Evolutionary conservation across 2,888 invertebrate species (phyloP).

Genomic region (Zaprionus bogoriensis): DNA sequence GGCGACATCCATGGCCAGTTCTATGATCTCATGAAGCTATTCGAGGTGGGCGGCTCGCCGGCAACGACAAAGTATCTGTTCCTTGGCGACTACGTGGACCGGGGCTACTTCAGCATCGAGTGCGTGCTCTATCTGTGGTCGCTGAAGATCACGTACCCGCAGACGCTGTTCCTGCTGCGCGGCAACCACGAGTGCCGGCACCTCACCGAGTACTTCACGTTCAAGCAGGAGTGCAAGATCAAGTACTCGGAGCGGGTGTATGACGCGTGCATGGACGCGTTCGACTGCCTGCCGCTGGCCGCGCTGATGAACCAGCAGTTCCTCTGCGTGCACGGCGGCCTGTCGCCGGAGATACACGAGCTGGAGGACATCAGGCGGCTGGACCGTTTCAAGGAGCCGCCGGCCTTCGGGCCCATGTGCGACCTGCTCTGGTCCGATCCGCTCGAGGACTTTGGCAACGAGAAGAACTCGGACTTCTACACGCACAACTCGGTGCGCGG

Average conservation of each 20-base stretch:
- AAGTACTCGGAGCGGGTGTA: constrained; percentile 99
- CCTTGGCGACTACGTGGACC: constrained; percentile 99
- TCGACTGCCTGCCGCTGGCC: constrained; percentile 99
- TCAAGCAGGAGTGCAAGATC: constrained; percentile 99
- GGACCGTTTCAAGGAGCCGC: constrained; percentile 99
- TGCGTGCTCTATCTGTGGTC: constrained; percentile 99
- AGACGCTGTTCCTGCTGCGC: constrained; percentile 98
- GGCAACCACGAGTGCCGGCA: constrained; percentile 99
- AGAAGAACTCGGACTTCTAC: constrained; percentile 98
- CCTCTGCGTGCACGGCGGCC: constrained; percentile 99
- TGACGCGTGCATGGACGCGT: constrained; percentile 99
- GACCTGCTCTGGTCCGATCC: constrained; percentile 99
- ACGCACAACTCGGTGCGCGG: constrained; percentile 99
- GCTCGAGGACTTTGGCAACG: constrained; percentile 98
- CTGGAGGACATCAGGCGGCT: constrained; percentile 98
- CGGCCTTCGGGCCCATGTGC: constrained; percentile 99
- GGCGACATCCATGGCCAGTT: constrained; percentile 99
- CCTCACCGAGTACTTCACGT: constrained; percentile 99
- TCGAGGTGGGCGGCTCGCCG: constrained; percentile 99
- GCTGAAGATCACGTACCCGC: constrained; percentile 98
- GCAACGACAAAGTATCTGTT: constrained; percentile 99
- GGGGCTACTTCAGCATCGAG: constrained; percentile 92
- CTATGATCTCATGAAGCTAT: constrained; percentile 99
- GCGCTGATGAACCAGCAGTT: constrained; percentile 99
- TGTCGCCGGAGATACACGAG: constrained; percentile 99